Conservation (phyloP, 2,113 vertebrate species). For the Drymodes brunneopygia region DNA sequence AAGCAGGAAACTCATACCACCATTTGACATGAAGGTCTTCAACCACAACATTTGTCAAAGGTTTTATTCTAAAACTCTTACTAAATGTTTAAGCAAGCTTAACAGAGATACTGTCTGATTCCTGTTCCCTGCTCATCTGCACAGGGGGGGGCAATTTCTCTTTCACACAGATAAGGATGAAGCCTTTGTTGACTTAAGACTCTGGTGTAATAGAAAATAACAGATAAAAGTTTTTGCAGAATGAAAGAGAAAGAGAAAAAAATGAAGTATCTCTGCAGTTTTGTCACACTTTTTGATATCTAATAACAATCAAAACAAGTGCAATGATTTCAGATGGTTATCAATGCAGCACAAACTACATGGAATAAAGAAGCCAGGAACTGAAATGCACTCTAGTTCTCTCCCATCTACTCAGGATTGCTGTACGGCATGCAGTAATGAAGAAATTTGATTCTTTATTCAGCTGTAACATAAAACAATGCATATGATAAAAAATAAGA, state of each 20-base stretch:
- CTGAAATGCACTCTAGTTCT: neutral
- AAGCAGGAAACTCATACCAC: neutral
- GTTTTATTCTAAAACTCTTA: neutral
- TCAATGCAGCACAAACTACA: neutral
- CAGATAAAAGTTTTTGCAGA: neutral
- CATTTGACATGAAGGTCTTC: neutral
- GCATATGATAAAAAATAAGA: neutral
- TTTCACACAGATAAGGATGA: neutral
- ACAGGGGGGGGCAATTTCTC: neutral
- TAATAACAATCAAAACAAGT: neutral
- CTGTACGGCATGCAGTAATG: neutral
- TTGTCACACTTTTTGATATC: neutral
- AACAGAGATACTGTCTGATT: neutral
- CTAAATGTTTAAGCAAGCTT: neutral
- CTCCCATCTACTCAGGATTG: neutral
- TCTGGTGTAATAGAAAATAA: neutral
- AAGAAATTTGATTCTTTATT: neutral
- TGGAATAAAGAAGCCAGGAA: neutral
- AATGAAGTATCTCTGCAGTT: neutral
- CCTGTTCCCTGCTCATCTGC: neutral
- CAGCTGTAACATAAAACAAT: neutral
- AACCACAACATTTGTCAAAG: neutral
- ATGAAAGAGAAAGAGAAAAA: neutral
- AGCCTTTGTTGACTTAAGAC: neutral
- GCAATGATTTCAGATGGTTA: neutral